A percentile compares a stretch with the other conserved stretches of the same genome.
Evolutionary conservation across 2,113 vertebrate genomes (phyloP).

Genomic region (Emydocephalus ijimae): DNA sequence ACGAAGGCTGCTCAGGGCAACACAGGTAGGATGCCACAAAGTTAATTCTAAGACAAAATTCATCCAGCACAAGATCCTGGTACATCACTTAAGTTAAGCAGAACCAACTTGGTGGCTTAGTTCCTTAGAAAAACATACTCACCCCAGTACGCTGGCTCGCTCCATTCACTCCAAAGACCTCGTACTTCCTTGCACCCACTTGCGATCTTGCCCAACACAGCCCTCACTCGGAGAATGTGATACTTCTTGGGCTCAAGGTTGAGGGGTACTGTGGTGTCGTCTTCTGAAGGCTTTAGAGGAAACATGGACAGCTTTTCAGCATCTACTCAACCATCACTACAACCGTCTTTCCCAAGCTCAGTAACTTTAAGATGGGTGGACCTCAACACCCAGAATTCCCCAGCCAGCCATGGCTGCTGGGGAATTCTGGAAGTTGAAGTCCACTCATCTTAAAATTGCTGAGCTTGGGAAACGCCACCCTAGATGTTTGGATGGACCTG

Average conservation of each 20-base stretch:
- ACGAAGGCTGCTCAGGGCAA: too few relatives aligned
- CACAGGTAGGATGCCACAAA: neutral
- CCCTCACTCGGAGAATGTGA: slow-evolving; percentile 56
- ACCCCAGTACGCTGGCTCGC: slow-evolving; percentile 50
- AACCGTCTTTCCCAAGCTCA: neutral
- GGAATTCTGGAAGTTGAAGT: too few relatives aligned
- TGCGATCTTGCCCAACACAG: neutral
- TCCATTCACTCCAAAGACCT: slow-evolving; percentile 57
- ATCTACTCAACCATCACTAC: neutral
- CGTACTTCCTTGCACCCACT: rapidly evolving
- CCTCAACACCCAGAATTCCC: too few relatives aligned
- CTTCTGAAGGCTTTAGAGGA: slow-evolving; percentile 10
- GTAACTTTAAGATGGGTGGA: neutral
- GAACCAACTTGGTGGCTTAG: neutral
- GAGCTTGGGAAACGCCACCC: neutral
- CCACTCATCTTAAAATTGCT: too few relatives aligned
- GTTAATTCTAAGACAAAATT: neutral
- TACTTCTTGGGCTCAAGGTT: slow-evolving; percentile 9
- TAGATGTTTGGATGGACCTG: neutral
- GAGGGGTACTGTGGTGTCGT: rapidly evolving
- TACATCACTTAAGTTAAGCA: neutral
- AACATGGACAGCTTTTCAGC: neutral
- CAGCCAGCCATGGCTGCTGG: too few relatives aligned
- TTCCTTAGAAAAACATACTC: slow-evolving; percentile 16
- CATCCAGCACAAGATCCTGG: neutral